phyloP scores from a whole-genome alignment of 2,797 vertebrate genomes.

The Lutjanus campechanus region DNA sequence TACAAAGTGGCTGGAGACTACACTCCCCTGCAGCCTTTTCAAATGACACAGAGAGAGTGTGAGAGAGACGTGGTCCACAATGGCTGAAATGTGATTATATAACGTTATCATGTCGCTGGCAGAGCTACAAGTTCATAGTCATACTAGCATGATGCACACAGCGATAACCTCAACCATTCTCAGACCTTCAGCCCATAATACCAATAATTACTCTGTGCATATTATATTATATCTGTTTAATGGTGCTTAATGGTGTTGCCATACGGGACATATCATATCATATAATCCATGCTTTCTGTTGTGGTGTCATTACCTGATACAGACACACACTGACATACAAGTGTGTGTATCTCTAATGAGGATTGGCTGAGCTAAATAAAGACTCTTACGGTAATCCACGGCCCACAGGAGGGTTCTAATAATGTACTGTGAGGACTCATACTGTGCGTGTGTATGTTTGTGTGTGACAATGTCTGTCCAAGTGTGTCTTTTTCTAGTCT shows the following conservation, averaged over 20 bases:
- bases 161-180: neutral
- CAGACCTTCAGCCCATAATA: slow-evolving; percentile 17
- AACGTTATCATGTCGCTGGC: slow-evolving; percentile 57
- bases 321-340: slow-evolving; percentile 52
- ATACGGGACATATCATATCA: slow-evolving; percentile 23
- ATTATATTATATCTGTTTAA: too few relatives aligned
- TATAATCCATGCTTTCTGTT: slow-evolving; percentile 50
- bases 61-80: slow-evolving; percentile 33
- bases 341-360: slow-evolving; percentile 73
- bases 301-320: slow-evolving; percentile 52
- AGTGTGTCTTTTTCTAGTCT: slow-evolving; percentile 13
- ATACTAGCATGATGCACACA: slow-evolving; percentile 19
- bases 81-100: slow-evolving; percentile 67
- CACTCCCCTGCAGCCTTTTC: slow-evolving; percentile 39
- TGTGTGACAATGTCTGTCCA: slow-evolving; percentile 21
- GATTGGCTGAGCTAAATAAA: slow-evolving; percentile 85
- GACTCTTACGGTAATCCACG: slow-evolving; percentile 83
- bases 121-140: slow-evolving; percentile 43
- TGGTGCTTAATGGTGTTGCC: slow-evolving; percentile 3
- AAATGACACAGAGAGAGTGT: slow-evolving; percentile 18
- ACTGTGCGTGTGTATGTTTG: slow-evolving; percentile 37
- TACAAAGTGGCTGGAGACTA: slow-evolving; percentile 37
- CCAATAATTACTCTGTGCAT: neutral
- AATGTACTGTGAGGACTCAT: slow-evolving; percentile 67
- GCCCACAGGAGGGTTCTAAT: slow-evolving; percentile 65